Evolutionary conservation across 1,140 invertebrate genomes (phyloP).

Genomic region (Dufourea novaeangliae): DNA sequence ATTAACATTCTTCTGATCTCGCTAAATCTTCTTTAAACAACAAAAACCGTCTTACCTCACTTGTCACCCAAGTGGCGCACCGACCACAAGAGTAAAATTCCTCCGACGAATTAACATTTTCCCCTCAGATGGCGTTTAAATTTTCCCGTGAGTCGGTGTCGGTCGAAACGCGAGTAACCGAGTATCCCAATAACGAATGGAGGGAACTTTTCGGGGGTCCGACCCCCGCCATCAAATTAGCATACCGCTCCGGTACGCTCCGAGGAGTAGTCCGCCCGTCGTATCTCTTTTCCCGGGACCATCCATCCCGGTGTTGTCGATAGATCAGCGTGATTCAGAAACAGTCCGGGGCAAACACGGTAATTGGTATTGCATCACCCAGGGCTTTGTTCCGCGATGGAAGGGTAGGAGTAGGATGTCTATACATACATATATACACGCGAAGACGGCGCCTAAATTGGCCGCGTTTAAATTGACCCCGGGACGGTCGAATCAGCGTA

Average conservation of each 20-base stretch:
- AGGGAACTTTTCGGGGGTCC: neutral
- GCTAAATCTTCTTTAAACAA: too few species aligned
- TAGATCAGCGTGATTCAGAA: neutral
- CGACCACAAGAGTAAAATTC: too few species aligned
- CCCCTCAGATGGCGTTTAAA: neutral
- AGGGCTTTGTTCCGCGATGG: neutral
- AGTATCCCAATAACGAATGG: neutral
- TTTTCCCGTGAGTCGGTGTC: neutral
- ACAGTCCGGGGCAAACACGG: neutral
- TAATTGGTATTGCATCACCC: constrained; percentile 37
- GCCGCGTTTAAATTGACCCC: constrained; percentile 34
- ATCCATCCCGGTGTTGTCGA: neutral
- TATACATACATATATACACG: neutral
- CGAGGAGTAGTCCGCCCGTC: neutral
- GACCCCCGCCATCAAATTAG: constrained; percentile 3
- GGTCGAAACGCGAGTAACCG: neutral
- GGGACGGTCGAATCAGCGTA: constrained; percentile 10
- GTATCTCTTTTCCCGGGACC: neutral
- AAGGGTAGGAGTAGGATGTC: too few species aligned
- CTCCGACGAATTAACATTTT: too few species aligned
- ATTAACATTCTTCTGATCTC: too few species aligned
- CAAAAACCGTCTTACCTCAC: too few species aligned
- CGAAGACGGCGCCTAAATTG: constrained; percentile 18
- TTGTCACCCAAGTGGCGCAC: too few species aligned
- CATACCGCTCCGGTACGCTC: neutral